A percentile compares a stretch with the other conserved stretches of the same genome.
Conservation (phyloP, 2,113 vertebrate species). For the Ancistrus triradiatus region DNA sequence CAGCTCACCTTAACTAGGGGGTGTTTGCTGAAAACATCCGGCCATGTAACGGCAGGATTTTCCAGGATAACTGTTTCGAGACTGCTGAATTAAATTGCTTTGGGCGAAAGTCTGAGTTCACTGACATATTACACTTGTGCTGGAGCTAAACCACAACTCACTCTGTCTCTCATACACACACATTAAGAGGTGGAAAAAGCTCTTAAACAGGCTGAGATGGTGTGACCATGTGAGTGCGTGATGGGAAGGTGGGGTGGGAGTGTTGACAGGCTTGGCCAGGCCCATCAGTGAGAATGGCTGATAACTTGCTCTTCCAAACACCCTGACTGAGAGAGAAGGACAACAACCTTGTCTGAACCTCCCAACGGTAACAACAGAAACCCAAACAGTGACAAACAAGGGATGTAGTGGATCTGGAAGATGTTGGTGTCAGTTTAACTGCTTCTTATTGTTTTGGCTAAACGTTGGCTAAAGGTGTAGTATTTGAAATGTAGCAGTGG, state of each 20-base stretch:
- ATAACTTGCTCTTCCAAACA: slow-evolving; percentile 51
- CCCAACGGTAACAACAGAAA: too few species aligned
- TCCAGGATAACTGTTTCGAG: too few species aligned
- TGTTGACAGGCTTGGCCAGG: slow-evolving; percentile 63
- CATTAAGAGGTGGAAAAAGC: slow-evolving; percentile 65
- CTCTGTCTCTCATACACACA: too few species aligned
- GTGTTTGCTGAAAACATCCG: slow-evolving; percentile 13
- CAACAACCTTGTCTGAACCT: too few species aligned
- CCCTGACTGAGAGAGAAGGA: slow-evolving; percentile 17
- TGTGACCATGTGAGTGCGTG: slow-evolving; percentile 55
- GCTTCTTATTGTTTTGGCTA: too few species aligned
- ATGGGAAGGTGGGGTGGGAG: slow-evolving; percentile 57
- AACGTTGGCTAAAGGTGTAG: too few species aligned
- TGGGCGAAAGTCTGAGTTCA: background rate
- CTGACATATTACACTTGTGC: too few species aligned
- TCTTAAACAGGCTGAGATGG: slow-evolving; percentile 64
- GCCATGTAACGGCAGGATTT: background rate
- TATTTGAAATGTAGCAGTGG: too few species aligned
- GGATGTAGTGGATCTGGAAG: too few species aligned
- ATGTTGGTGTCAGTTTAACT: too few species aligned
- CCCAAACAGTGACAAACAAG: too few species aligned
- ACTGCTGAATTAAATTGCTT: background rate
- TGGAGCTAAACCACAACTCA: too few species aligned
- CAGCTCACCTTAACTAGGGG: background rate
- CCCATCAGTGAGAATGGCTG: slow-evolving; percentile 63